Percentiles rank a stretch among this genome's conserved stretches.
These are phyloP conservation scores for Brevipalpus yothersi DNA, from an alignment of 1,140 invertebrate species.

Conservation along the genomic window DNA sequence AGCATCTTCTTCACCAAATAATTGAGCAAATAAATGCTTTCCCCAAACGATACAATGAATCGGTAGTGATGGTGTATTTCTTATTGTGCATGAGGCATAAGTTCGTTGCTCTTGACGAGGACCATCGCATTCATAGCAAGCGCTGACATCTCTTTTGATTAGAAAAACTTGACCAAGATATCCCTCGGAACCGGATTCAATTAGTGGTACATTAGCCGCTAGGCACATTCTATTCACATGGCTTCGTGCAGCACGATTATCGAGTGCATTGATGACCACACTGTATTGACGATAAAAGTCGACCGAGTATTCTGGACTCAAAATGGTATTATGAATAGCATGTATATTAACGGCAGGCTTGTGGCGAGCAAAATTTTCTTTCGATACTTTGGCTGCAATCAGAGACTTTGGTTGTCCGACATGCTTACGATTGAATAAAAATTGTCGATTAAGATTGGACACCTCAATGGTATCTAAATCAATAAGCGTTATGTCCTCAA, in stretches of 20 bases:
- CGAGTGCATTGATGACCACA: slow-evolving; percentile 86
- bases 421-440: slow-evolving; percentile 89
- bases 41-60: slow-evolving; percentile 99
- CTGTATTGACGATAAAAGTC: slow-evolving; percentile 77
- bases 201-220: slow-evolving; percentile 67
- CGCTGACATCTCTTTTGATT: slow-evolving; percentile 36
- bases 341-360: neutral
- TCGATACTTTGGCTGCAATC: slow-evolving; percentile 25
- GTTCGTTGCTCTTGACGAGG: slow-evolving; percentile 73
- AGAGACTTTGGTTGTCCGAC: slow-evolving; percentile 81
- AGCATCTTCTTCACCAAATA: slow-evolving; percentile 84
- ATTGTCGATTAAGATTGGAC: slow-evolving; percentile 96
- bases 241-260: slow-evolving; percentile 82
- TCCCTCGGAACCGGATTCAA: slow-evolving; percentile 91
- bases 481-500: slow-evolving; percentile 79
- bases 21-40: slow-evolving; percentile 77
- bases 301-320: slow-evolving; percentile 60
- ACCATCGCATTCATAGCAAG: slow-evolving; percentile 81
- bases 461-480: slow-evolving; percentile 98
- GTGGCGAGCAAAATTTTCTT: slow-evolving; percentile 1
- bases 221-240: slow-evolving; percentile 99
- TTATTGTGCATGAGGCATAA: slow-evolving; percentile 91
- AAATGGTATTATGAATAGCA: slow-evolving; percentile 8
- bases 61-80: slow-evolving; percentile 96
- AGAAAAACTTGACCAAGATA: slow-evolving; percentile 66